phyloP scores from a whole-genome alignment of 2,888 invertebrate species.

The Eumacrocentrus americanus region DNA sequence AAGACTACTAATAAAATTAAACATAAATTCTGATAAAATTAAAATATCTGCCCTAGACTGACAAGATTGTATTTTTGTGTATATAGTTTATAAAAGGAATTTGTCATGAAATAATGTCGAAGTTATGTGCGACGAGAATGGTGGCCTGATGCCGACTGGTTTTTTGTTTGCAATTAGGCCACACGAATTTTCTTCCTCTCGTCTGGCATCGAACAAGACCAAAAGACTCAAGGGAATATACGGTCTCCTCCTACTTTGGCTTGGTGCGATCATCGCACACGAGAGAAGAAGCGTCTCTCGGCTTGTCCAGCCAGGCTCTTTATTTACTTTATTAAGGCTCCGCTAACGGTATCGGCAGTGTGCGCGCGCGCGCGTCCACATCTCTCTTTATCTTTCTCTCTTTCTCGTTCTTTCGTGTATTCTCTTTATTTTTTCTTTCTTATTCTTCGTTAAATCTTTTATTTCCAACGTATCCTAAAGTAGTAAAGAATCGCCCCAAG shows the following conservation, averaged over 20 bases:
- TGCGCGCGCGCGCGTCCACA: conserved; percentile 31
- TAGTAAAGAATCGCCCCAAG: no score
- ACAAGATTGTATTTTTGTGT: no score
- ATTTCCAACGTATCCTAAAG: not conserved
- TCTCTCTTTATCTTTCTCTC: not conserved
- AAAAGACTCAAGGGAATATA: not conserved
- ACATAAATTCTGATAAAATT: no score
- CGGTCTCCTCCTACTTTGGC: conserved; percentile 17
- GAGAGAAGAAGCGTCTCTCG: conserved; percentile 41
- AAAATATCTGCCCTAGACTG: no score
- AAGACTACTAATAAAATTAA: no score
- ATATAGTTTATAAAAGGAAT: no score
- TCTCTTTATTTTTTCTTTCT: conserved; percentile 12
- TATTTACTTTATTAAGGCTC: conserved; percentile 60
- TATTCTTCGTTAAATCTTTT: conserved; percentile 17
- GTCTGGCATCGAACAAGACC: conserved; percentile 4
- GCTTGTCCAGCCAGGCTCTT: conserved; percentile 51
- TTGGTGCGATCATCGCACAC: conserved; percentile 33
- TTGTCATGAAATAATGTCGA: no score
- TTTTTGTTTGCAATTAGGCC: conserved; percentile 31
- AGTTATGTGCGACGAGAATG: not conserved
- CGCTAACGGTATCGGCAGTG: conserved; percentile 56
- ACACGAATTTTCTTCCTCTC: conserved; percentile 36
- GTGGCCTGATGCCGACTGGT: not conserved
- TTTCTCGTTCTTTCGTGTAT: not conserved